These are phyloP conservation scores for Zelostemma sp. DNA, from an alignment of 1,140 invertebrate species.

Conservation along the genomic window DNA sequence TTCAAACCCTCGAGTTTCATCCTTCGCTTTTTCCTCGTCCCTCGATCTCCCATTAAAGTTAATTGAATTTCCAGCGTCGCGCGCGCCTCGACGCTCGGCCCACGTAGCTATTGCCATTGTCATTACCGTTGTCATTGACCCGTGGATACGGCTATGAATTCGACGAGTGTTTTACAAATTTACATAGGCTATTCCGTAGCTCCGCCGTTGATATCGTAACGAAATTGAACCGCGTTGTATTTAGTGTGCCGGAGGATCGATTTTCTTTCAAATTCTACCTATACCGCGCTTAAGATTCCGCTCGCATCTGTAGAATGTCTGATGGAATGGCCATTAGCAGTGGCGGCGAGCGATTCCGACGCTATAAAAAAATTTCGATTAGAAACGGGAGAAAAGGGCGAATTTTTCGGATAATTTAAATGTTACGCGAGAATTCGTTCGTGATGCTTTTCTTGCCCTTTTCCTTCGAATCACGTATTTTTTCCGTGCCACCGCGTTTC, in stretches of 20 bases:
- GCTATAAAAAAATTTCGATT: constrained; percentile 38
- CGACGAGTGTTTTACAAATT: constrained; percentile 53
- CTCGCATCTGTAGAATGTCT: constrained; percentile 26
- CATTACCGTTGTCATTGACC: constrained; percentile 51
- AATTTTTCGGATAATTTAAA: no score
- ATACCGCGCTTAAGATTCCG: constrained; percentile 36
- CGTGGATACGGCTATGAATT: constrained; percentile 40
- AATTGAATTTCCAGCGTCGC: constrained; percentile 49
- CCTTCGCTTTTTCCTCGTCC: constrained; percentile 25
- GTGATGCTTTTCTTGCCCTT: no score
- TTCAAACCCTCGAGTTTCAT: constrained; percentile 38
- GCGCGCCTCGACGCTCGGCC: not conserved
- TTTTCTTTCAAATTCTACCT: constrained; percentile 4
- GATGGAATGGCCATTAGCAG: constrained; percentile 49
- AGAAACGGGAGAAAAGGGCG: no score
- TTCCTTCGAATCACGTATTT: no score
- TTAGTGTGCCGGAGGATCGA: constrained; percentile 21
- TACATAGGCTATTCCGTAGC: constrained; percentile 33
- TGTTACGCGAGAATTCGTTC: no score
- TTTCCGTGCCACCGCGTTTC: no score
- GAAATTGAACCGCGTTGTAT: constrained; percentile 9
- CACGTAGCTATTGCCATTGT: constrained; percentile 27
- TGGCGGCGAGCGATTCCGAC: constrained; percentile 48
- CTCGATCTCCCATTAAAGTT: constrained; percentile 45
- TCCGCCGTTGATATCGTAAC: constrained; percentile 6